Conservation (phyloP, 2,113 vertebrate species). For the Gobio gobio region DNA sequence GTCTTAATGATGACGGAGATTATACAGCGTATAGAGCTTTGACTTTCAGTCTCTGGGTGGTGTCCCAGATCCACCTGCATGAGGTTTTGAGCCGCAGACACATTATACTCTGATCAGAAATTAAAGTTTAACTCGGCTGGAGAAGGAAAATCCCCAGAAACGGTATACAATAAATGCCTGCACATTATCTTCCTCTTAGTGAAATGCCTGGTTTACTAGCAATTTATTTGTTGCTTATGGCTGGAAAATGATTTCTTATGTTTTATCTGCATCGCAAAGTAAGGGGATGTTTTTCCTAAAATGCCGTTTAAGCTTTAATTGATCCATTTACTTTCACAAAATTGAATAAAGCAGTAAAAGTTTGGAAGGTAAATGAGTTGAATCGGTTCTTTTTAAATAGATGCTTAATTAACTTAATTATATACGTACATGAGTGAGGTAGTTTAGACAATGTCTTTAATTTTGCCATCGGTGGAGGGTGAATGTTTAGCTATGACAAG, state of each 20-base stretch:
- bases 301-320: constrained; percentile 4
- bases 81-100: constrained; percentile 52
- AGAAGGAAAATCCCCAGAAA: constrained; percentile 58
- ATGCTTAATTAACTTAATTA: constrained; percentile 7
- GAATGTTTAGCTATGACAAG: constrained; percentile 15
- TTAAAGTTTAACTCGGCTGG: constrained; percentile 57
- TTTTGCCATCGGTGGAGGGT: neutral
- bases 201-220: constrained; percentile 40
- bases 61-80: constrained; percentile 62
- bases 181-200: constrained; percentile 55
- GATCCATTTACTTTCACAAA: neutral
- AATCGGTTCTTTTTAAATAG: neutral
- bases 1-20: constrained; percentile 76
- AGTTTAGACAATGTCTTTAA: neutral
- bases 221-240: constrained; percentile 57
- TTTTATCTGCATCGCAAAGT: constrained; percentile 9
- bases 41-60: constrained; percentile 61
- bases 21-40: constrained; percentile 69
- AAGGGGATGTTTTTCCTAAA: constrained; percentile 2
- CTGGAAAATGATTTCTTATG: constrained; percentile 60
- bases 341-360: neutral
- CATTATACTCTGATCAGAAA: constrained; percentile 65
- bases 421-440: neutral
- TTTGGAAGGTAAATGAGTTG: neutral
- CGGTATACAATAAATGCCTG: constrained; percentile 66